phyloP scores from a whole-genome alignment of 2,888 invertebrate genomes.

The Drosophila melanosoma region DNA sequence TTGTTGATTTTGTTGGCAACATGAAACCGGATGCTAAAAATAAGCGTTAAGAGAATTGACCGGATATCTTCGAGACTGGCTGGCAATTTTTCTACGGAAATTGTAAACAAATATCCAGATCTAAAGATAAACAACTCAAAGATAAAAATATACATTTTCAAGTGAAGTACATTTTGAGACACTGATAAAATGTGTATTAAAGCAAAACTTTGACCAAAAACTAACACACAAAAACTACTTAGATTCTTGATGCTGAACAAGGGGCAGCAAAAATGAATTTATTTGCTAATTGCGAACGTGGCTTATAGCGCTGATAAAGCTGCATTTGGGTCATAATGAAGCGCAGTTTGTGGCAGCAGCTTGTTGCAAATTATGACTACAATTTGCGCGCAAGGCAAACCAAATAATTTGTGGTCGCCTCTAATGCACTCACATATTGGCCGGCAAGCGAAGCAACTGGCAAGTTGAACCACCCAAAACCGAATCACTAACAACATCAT shows the following conservation, averaged over 20 bases:
- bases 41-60: neutral
- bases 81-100: neutral
- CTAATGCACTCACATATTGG: conserved; percentile 78
- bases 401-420: conserved; percentile 77
- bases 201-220: neutral
- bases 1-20: neutral
- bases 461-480: conserved; percentile 7
- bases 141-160: neutral
- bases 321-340: conserved; percentile 60
- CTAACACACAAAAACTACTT: neutral
- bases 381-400: conserved; percentile 71
- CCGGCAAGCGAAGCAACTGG: conserved; percentile 15
- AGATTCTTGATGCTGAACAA: neutral
- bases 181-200: neutral
- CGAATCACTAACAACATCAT: conserved; percentile 32
- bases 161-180: neutral
- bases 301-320: conserved; percentile 47
- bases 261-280: conserved; percentile 23
- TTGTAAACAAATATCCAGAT: neutral
- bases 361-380: conserved; percentile 68
- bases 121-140: neutral
- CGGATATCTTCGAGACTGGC: neutral
- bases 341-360: conserved; percentile 44
- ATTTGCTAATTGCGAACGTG: conserved; percentile 31
- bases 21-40: neutral